Conservation (phyloP, 2,888 invertebrate genomes). For the Stegana nigrithorax region DNA sequence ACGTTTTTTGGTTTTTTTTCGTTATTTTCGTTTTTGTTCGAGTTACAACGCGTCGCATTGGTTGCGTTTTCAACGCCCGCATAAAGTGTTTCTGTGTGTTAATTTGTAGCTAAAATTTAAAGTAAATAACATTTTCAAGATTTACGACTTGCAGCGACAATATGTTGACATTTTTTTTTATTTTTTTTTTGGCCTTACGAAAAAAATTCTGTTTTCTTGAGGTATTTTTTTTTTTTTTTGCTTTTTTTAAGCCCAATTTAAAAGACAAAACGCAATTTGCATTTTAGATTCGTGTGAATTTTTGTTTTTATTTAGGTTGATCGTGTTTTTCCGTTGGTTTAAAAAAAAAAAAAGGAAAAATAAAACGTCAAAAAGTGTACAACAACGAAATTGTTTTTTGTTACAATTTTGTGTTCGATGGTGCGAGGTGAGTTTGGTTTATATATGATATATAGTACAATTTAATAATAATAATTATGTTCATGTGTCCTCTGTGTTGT, state of each 20-base stretch:
- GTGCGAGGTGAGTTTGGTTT: too few species aligned
- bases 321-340: background rate
- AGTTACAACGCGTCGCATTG: constrained; percentile 17
- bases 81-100: constrained; percentile 48
- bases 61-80: constrained; percentile 41
- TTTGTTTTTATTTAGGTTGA: constrained; percentile 20
- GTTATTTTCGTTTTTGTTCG: background rate
- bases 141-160: background rate
- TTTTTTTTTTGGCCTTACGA: too few species aligned
- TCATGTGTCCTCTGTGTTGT: too few species aligned
- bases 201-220: too few species aligned
- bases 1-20: background rate
- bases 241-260: constrained; percentile 31
- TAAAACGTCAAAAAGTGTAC: too few species aligned
- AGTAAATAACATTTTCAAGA: background rate
- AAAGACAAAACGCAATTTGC: constrained; percentile 45
- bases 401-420: too few species aligned
- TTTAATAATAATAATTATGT: too few species aligned
- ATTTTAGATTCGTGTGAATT: constrained; percentile 55
- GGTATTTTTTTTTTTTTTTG: constrained; percentile 13
- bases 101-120: background rate
- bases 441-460: too few species aligned
- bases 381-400: too few species aligned
- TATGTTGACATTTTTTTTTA: constrained; percentile 10
- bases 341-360: too few species aligned